Conservation (phyloP, 2,888 invertebrate species). For the Chloromyia formosa region DNA sequence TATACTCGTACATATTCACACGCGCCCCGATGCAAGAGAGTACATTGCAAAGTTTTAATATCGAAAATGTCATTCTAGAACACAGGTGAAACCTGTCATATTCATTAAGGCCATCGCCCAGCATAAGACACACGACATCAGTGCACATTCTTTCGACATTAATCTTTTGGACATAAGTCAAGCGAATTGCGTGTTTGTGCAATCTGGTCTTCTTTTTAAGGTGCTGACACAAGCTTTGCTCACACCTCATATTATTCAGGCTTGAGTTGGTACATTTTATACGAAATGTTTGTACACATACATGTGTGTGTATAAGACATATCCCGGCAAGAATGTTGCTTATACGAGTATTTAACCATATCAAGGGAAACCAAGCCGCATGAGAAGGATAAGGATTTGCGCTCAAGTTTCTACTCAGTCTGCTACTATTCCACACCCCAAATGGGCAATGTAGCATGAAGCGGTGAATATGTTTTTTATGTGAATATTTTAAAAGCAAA, state of each 20-base stretch:
- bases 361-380: background rate
- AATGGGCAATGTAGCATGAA: constrained; percentile 26
- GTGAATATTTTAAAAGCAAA: constrained; percentile 2
- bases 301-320: background rate
- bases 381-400: background rate
- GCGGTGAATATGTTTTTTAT: constrained; percentile 14
- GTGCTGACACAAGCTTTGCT: background rate
- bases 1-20: too few species aligned
- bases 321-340: background rate
- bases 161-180: constrained; percentile 42
- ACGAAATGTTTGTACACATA: background rate
- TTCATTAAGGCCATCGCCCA: constrained; percentile 25
- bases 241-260: background rate
- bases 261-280: background rate
- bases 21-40: too few species aligned
- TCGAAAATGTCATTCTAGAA: constrained; percentile 7
- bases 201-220: constrained; percentile 10
- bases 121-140: background rate
- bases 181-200: constrained; percentile 33
- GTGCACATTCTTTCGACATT: constrained; percentile 33
- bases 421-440: background rate
- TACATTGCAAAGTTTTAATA: background rate
- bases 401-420: background rate
- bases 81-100: constrained; percentile 26
- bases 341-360: background rate